Conservation (phyloP, 1,140 invertebrate species). For the Aphis craccivora region DNA sequence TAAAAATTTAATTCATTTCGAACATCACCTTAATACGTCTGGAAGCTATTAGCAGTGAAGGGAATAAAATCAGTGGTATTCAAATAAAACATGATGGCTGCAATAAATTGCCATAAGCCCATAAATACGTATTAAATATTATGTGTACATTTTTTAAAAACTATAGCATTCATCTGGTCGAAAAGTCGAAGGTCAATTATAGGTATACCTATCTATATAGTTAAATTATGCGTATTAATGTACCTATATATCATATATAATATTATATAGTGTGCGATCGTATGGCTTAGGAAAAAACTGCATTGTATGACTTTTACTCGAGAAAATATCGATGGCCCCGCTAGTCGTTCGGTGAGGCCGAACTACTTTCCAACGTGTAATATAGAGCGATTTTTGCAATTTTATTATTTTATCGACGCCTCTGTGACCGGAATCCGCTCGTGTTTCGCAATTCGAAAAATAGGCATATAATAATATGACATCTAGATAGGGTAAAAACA, state of each 20-base stretch:
- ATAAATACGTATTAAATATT: background rate
- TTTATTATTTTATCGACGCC: slow-evolving; percentile 30
- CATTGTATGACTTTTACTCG: slow-evolving; percentile 32
- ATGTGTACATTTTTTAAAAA: background rate
- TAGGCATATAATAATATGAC: background rate
- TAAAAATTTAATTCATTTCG: background rate
- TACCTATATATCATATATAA: background rate
- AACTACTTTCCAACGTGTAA: slow-evolving; percentile 51
- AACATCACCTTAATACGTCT: background rate
- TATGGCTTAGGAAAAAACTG: background rate
- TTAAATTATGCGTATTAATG: background rate
- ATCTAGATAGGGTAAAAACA: slow-evolving; percentile 15
- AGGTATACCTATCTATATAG: background rate
- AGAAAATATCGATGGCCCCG: slow-evolving; percentile 40
- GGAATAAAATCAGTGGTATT: background rate
- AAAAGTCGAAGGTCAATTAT: slow-evolving; percentile 17
- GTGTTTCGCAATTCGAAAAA: slow-evolving; percentile 14
- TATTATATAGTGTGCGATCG: background rate
- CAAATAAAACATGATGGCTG: background rate
- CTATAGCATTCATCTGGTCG: background rate
- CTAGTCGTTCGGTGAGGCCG: slow-evolving; percentile 5
- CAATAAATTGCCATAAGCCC: background rate
- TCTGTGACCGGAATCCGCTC: slow-evolving; percentile 31
- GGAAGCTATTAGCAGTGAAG: background rate
- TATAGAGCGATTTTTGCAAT: slow-evolving; percentile 35